Conservation (phyloP, 2,888 invertebrate species). For the Melipona bicolor region DNA sequence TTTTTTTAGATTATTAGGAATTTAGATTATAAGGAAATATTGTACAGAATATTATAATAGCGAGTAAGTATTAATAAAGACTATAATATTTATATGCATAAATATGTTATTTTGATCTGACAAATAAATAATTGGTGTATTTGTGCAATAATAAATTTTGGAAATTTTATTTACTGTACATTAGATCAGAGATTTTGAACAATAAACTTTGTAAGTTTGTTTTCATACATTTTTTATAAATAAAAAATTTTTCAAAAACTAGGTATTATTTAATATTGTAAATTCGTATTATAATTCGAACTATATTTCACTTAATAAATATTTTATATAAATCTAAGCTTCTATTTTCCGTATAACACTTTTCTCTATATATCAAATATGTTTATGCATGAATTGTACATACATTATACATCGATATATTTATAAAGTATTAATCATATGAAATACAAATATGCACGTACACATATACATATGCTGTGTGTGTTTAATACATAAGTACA, state of each 20-base stretch:
- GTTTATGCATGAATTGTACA: background rate
- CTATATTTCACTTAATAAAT: background rate
- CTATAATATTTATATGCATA: background rate
- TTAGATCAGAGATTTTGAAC: background rate
- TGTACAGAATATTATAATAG: slow-evolving; percentile 10
- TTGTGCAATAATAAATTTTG: slow-evolving; percentile 6
- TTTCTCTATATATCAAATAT: too few species aligned
- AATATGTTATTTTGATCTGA: background rate
- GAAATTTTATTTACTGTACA: background rate
- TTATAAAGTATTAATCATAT: background rate
- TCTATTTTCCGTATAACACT: background rate
- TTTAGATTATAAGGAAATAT: background rate
- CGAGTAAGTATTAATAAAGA: background rate
- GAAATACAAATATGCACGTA: background rate
- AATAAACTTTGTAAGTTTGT: background rate
- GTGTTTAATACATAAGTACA: too few species aligned
- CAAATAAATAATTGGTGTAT: slow-evolving; percentile 3
- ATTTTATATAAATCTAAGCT: background rate
- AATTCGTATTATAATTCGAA: background rate
- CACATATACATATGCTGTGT: background rate
- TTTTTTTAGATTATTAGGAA: slow-evolving; percentile 7
- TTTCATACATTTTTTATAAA: background rate
- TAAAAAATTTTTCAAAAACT: background rate
- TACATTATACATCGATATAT: background rate
- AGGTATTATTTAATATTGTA: background rate